Evolutionary conservation across 2,113 vertebrate genomes (phyloP), one percentile per base, ranked within the genome.

Genomic region (Tychaedon coryphoeus): DNA sequence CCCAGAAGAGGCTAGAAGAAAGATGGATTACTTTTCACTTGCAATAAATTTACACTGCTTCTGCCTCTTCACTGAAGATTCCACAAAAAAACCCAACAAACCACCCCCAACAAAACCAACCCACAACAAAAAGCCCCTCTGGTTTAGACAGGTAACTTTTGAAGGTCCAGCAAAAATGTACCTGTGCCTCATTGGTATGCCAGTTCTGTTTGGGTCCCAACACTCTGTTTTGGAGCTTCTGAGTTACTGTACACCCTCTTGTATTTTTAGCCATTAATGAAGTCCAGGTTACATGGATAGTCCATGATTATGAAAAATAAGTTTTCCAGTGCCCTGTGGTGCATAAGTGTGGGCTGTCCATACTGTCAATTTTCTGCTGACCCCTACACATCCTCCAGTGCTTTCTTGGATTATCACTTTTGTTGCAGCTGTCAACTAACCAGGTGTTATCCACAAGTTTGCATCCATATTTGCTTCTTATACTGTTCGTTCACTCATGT

Each of bases 151-250:
- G 4, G 12, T 15, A 50, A 65, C 5, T 79, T 79, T 45, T 70
- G 40, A 67, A 34, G 12, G 16, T 74, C 28, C 24, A 51, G 26
- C 11, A 67, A 60, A 77, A 90, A 40, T 0, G 0, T 36, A 36
- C 12, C 5, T 9, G 5, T 16, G 2, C 9, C 62, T 64, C 25
- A 15, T 12, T 1, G 0, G 6, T 33, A 14, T 73, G 42, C 8
- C 22, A 83, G n/a, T 7, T 8, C 26, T 76, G 36, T 69, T 31
- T 69, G n/a, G 8, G 23, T 42, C 23, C 14, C 19, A 86, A 8
- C 14, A 19, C 5, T 31, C n/a, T 76, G 22, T 19, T 87, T 78
- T 36, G 23, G 36, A 33, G 5, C 10, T 74, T 80, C 51, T 70
- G 31, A 77, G 24, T 67, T 33, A 66, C 7, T 10, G 6, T 42